Evolutionary conservation across 1,140 invertebrate genomes (phyloP), one percentile per base, ranked within the genome.

Genomic region (Scaptomyza montana): DNA sequence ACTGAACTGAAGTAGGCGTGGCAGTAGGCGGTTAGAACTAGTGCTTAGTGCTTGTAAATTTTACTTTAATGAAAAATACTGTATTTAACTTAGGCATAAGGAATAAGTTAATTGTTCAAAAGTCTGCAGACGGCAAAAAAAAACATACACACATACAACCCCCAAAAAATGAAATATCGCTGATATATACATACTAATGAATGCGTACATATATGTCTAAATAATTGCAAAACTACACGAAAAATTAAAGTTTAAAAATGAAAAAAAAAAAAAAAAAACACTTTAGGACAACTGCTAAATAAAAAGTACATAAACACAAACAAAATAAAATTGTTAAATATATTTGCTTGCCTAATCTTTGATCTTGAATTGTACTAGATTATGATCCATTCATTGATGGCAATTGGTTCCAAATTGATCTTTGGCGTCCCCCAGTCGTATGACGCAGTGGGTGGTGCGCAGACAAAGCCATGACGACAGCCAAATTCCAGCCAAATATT

Each of bases 11-110:
- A 90, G 64, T 86, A 91, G 77, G n/a, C 43, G 59, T 36, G 39
- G 39, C 39, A 43, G 16, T 13, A 30, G 30, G 12, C 28, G 39
- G 56, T 16, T 16, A 43, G 39, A 63, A 62, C 49, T 60, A 65
- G 69, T 33, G 77, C 63, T 68, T 70, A 60, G 72, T 70, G 80
- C 78, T 76, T 89, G 82, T 87, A 87, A 62, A 89, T 87, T 82
- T 74, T 89, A 87, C 72, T 73, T 89, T 86, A 76, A 87, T 41
- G 45, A 46, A 81, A 76, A 25, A 63, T 71, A 73, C 55, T 78
- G 63, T 87, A 82, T 87, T 89, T 89, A 82, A 78, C 79, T 89
- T 87, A 87, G 78, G 21, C 21, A 82, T 86, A 82, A 78, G 62
- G 56, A 50, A 51, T 86, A 87, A 86, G 78, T 73, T 87, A 36